A percentile compares a stretch with the other conserved stretches of the same genome.
phyloP scores from a whole-genome alignment of 2,888 invertebrate species.

The Apamea crenata region DNA sequence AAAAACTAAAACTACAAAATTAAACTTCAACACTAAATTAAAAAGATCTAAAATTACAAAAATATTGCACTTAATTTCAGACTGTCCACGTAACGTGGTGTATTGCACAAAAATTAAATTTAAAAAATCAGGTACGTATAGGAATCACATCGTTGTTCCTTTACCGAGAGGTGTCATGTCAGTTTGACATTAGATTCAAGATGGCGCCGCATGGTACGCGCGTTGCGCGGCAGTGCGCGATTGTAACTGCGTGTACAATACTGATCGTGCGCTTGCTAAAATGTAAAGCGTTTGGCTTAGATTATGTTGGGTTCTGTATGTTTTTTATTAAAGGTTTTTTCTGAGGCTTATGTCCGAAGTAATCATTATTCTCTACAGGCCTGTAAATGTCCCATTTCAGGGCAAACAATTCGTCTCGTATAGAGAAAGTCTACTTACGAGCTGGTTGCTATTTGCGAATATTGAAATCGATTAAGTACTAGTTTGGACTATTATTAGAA shows the following conservation, averaged over 20 bases:
- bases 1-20: slow-evolving; percentile 65
- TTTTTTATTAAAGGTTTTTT: neutral
- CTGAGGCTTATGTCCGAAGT: neutral
- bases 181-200: slow-evolving; percentile 68
- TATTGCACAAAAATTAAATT: slow-evolving; percentile 82
- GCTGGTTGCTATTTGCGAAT: neutral
- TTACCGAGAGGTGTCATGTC: slow-evolving; percentile 60
- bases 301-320: slow-evolving; percentile 48
- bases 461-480: neutral
- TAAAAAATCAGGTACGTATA: slow-evolving; percentile 79
- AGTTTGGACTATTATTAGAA: too few relatives aligned
- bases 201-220: slow-evolving; percentile 75
- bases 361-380: neutral
- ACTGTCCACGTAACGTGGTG: slow-evolving; percentile 82
- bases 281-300: slow-evolving; percentile 56
- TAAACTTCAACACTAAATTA: slow-evolving; percentile 67
- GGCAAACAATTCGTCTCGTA: neutral
- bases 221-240: slow-evolving; percentile 74
- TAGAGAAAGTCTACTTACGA: neutral
- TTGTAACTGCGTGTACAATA: slow-evolving; percentile 68
- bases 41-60: slow-evolving; percentile 49
- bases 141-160: slow-evolving; percentile 65
- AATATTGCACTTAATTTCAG: slow-evolving; percentile 85
- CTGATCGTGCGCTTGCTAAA: slow-evolving; percentile 68
- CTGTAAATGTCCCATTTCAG: neutral